Percentiles rank a stretch among this genome's conserved stretches.
These are phyloP conservation scores for Prochilodus magdalenae DNA, from an alignment of 2,113 vertebrate species.

Conservation along the genomic window DNA sequence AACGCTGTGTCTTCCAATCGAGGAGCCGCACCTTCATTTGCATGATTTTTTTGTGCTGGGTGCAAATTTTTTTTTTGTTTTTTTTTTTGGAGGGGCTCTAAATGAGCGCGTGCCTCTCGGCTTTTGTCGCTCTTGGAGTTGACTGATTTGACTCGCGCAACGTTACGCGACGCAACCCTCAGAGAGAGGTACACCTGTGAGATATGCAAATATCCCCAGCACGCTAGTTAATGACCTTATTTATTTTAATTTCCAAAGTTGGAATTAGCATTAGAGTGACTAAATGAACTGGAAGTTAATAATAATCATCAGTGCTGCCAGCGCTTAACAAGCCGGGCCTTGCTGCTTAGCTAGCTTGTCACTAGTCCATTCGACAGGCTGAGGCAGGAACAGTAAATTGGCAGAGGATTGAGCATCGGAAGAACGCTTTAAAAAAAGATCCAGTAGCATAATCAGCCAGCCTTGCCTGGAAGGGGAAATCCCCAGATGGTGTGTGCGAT, in stretches of 20 bases:
- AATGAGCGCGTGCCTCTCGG: conserved; percentile 49
- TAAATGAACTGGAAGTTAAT: conserved; percentile 79
- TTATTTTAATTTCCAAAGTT: conserved; percentile 81
- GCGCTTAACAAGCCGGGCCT: conserved; percentile 62
- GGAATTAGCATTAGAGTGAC: conserved; percentile 77
- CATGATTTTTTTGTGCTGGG: conserved; percentile 84
- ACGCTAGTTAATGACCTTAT: conserved; percentile 80
- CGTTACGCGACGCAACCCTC: conserved; percentile 67
- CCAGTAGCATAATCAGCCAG: conserved; percentile 65
- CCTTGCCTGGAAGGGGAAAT: conserved; percentile 73
- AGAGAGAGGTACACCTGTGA: conserved; percentile 80
- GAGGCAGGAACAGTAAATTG: conserved; percentile 58
- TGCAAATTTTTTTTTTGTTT: conserved; percentile 79
- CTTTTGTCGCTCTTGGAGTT: conserved; percentile 76
- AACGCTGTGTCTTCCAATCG: conserved; percentile 82
- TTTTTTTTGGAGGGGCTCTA: conserved; percentile 68
- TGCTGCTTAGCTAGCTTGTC: conserved; percentile 61
- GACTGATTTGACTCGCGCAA: conserved; percentile 73
- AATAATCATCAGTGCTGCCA: conserved; percentile 66
- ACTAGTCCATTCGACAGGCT: not conserved
- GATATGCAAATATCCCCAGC: conserved; percentile 77
- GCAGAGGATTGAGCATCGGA: conserved; percentile 59
- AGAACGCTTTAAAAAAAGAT: conserved; percentile 66
- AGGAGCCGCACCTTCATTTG: conserved; percentile 80
- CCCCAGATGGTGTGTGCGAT: conserved; percentile 76